phyloP scores from a whole-genome alignment of 2,888 invertebrate genomes.

The Thysanoteuthis rhombus region DNA sequence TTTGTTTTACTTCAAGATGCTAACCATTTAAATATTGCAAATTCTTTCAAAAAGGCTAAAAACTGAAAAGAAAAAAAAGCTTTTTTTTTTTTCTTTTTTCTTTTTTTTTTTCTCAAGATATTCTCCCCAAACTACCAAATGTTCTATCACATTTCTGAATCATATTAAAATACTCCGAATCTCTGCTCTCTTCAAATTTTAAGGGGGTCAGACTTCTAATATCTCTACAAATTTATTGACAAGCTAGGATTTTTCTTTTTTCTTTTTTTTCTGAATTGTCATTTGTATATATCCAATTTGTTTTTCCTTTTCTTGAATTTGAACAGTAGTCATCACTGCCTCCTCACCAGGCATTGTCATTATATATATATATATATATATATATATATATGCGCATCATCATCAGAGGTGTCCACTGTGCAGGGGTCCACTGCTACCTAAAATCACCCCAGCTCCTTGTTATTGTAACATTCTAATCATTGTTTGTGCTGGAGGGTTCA shows the following conservation, averaged over 20 bases:
- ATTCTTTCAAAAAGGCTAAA: background rate
- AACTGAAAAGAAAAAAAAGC: too few relatives aligned
- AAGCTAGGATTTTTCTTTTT: background rate
- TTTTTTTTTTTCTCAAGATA: too few relatives aligned
- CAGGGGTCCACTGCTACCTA: conserved; percentile 26
- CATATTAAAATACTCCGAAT: background rate
- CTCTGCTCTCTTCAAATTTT: background rate
- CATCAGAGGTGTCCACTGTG: background rate
- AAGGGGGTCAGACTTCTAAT: background rate
- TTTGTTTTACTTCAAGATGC: background rate
- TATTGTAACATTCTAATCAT: conserved; percentile 31
- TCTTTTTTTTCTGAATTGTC: background rate
- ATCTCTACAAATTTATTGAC: background rate
- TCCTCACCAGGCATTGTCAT: background rate
- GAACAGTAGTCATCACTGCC: background rate
- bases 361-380: background rate
- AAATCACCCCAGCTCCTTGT: conserved; percentile 30
- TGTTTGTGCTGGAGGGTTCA: conserved; percentile 29
- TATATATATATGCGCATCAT: background rate
- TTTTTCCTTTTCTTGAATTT: background rate
- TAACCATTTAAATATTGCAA: background rate
- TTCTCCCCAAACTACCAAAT: background rate
- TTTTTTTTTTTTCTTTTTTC: too few relatives aligned
- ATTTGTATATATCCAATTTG: background rate
- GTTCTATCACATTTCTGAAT: background rate